phyloP scores from a whole-genome alignment of 2,113 vertebrate species.

The Pampusana beccarii region DNA sequence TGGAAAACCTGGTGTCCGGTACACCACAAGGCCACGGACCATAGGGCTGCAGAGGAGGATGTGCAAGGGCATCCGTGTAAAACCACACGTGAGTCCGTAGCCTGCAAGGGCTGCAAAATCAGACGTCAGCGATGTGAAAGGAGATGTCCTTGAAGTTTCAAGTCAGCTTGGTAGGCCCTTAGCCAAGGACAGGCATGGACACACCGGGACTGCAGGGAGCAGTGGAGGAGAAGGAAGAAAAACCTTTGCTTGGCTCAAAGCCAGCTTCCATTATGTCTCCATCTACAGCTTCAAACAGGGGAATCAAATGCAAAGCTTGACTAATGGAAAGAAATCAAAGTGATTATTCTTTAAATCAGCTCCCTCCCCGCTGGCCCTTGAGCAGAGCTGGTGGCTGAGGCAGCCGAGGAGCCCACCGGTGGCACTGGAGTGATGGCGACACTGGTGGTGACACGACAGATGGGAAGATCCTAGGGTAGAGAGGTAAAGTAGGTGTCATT shows the following conservation, averaged over 20 bases:
- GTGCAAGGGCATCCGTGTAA: accelerated
- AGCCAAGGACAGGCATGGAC: background rate
- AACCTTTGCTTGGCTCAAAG: slow-evolving; percentile 3
- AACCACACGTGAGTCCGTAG: accelerated
- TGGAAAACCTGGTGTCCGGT: background rate
- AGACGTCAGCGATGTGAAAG: background rate
- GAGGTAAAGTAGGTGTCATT: slow-evolving; percentile 18
- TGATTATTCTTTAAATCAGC: slow-evolving; percentile 38
- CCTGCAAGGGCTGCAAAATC: background rate
- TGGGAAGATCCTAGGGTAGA: background rate
- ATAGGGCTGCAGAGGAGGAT: accelerated
- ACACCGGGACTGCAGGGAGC: background rate
- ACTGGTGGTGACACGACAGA: background rate
- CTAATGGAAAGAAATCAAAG: slow-evolving; percentile 56
- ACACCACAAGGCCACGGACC: background rate
- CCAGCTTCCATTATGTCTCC: slow-evolving; percentile 45
- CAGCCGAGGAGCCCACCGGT: background rate
- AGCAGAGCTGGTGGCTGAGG: background rate
- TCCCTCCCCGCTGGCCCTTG: background rate
- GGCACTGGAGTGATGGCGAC: background rate
- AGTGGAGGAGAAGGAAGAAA: background rate
- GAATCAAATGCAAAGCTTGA: slow-evolving; percentile 46
- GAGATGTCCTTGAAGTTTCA: background rate
- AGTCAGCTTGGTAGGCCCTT: background rate
- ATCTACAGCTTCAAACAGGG: background rate